Evolutionary conservation across 2,113 vertebrate genomes (phyloP), one percentile per base, ranked within the genome.

Genomic region (Pimephales promelas): DNA sequence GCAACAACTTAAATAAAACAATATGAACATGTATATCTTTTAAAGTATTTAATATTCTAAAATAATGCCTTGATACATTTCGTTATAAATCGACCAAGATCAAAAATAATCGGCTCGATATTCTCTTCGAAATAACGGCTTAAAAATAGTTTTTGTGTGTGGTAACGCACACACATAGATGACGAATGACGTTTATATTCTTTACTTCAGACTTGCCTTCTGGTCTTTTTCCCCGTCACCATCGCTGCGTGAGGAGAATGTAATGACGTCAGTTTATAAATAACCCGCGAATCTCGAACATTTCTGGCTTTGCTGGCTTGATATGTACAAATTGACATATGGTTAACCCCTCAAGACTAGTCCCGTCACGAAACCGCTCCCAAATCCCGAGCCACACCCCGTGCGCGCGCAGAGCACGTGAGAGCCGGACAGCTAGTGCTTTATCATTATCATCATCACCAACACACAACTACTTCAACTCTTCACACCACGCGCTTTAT

Each of bases 351-450:
- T 52, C 24, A 18, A 47, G 10, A 28, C 77, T 14, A 68, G 28
- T 70, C 64, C 28, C 2, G 43, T 68, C 78, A 52, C 45, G 45
- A 80, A 66, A 80, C 43, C 76, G n/a, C 34, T 79, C 56, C 59
- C 77, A 49, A 54, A 56, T 16, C 64, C 28, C 28, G 31, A 31
- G 45, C 79, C 79, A 68, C 79, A 81, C 79, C 79, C 79, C 22
- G 13, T 66, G 78, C 78, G 59, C 78, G 57, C 24, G 78, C 59
- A 8, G 24, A 47, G 40, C 78, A 62, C 77, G 77, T 70, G 79
- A 81, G 26, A 34, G 3, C 26, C 2, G 24, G 4, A 49, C 43
- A 66, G n/a, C 34, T 34, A 20, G 36, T 61, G 14, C 76, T 2
- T 79, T 79, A 28, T 61, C 0, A 16, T 5, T 40, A 56, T 57